Percentiles rank a stretch among this genome's conserved stretches.
These are phyloP conservation scores for Boleophthalmus pectinirostris DNA, from an alignment of 2,113 vertebrate species.

Conservation along the genomic window DNA sequence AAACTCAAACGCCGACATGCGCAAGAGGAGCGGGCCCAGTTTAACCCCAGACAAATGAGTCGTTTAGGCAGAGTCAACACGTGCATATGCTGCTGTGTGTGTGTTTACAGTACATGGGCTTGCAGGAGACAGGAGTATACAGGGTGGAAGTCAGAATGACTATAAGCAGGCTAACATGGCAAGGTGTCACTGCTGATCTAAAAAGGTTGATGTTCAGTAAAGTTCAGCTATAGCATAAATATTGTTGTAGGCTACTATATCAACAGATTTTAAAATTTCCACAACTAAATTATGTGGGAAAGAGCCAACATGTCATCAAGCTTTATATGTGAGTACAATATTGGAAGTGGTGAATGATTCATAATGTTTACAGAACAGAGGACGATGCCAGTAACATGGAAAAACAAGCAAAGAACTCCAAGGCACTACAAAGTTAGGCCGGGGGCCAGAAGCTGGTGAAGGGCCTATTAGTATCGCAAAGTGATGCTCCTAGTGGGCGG, in stretches of 20 bases:
- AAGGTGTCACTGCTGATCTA: not conserved
- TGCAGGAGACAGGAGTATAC: not conserved
- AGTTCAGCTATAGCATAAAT: not conserved
- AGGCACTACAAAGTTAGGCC: not conserved
- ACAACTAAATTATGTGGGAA: too few relatives aligned
- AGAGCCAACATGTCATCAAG: too few relatives aligned
- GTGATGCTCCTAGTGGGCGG: too few relatives aligned
- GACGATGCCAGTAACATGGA: not conserved
- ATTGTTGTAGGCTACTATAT: not conserved
- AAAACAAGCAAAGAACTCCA: not conserved
- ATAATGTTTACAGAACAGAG: not conserved
- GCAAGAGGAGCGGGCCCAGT: constrained; percentile 30
- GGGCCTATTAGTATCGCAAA: too few relatives aligned
- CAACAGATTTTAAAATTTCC: too few relatives aligned
- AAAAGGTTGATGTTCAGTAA: not conserved
- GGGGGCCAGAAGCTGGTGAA: too few relatives aligned
- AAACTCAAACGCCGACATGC: constrained; percentile 54
- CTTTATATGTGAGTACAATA: too few relatives aligned
- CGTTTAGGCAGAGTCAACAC: constrained; percentile 20
- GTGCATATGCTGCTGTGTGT: constrained; percentile 28
- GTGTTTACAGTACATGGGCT: not conserved
- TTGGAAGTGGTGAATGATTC: not conserved
- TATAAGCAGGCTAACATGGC: not conserved
- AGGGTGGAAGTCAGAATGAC: not conserved
- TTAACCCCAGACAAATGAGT: constrained; percentile 44